Evolutionary conservation across 1,140 invertebrate genomes (phyloP), one percentile per base, ranked within the genome.

Genomic region (Aporrectodea caliginosa): DNA sequence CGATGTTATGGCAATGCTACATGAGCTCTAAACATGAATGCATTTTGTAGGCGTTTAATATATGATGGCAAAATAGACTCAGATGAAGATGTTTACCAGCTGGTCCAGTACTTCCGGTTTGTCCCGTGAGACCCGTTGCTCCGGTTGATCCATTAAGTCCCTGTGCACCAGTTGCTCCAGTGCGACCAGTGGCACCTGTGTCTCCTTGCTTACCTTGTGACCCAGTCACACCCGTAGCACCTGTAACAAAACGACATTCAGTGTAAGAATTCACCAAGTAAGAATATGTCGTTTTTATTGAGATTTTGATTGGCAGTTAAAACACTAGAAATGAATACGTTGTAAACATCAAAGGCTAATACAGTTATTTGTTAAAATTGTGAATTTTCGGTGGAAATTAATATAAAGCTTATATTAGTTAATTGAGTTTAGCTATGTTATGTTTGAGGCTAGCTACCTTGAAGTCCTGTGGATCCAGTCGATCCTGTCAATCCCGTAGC

Each of bases 131-230:
- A 35, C 75, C 75, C 16, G 73, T 14, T n/a, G 2, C 73, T 31
- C 73, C 73, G 2, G n/a, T 74, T 74, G 73, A 34, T 31, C 73
- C 73, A 74, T 32, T 31, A 76, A 74, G 14, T n/a, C 73, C 73
- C 73, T 33, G 31, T 1, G 31, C 31, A 31, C 73, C 77, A 22
- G 69, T 58, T 78, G 22, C 30, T 31, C 77, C 43, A 58, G 43
- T 58, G 6, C 43, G 6, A 12, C 43, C 43, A 58, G 6, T 58
- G 43, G 43, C 43, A 58, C 43, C 43, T 58, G 43, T 58, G 43
- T 22, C 22, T 58, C 43, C 43, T 22, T 58, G 43, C 43, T 12
- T 6, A 22, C 43, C 43, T 58, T 58, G 43, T 12, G 22, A 12
- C 22, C 43, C 43, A 58, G 43, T 58, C 43, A 22, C 43, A 58